These are phyloP conservation scores for Semotilus atromaculatus DNA, from an alignment of 2,797 vertebrate species.

Conservation along the genomic window DNA sequence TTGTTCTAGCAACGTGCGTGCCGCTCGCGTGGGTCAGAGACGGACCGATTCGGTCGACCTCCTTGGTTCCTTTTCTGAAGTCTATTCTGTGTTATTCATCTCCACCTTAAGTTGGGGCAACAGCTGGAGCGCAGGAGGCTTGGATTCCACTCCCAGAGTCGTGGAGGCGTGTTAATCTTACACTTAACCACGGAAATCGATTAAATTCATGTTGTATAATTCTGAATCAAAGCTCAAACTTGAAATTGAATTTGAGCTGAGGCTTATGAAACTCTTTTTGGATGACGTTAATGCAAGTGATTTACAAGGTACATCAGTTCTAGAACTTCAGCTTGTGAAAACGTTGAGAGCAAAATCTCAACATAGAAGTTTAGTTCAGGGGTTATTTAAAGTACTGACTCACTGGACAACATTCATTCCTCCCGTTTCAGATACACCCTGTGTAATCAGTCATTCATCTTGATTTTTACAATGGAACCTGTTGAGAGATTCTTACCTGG, in stretches of 20 bases:
- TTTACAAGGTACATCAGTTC: background rate
- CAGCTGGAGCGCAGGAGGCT: slow-evolving; percentile 33
- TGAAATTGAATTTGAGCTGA: background rate
- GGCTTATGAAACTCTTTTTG: background rate
- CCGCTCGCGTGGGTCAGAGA: background rate
- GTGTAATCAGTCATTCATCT: slow-evolving; percentile 7
- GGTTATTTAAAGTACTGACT: too few species aligned
- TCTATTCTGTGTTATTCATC: slow-evolving; percentile 25
- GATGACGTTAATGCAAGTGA: slow-evolving; percentile 4
- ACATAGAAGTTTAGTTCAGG: background rate
- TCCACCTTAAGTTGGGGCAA: slow-evolving; percentile 27
- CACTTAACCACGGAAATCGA: slow-evolving; percentile 26
- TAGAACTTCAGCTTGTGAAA: background rate
- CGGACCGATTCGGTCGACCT: background rate
- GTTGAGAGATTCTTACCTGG: slow-evolving; percentile 82
- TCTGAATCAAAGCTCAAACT: background rate
- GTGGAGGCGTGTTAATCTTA: slow-evolving; percentile 1
- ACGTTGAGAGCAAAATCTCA: background rate
- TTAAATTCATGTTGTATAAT: slow-evolving; percentile 16
- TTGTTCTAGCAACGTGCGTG: slow-evolving; percentile 17
- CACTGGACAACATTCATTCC: background rate
- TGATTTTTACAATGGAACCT: background rate
- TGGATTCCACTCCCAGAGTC: slow-evolving; percentile 27
- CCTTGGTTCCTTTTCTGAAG: background rate
- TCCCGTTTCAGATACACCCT: background rate